Evolutionary conservation across 1,140 invertebrate genomes (phyloP).

Genomic region (Oryzaephilus surinamensis): DNA sequence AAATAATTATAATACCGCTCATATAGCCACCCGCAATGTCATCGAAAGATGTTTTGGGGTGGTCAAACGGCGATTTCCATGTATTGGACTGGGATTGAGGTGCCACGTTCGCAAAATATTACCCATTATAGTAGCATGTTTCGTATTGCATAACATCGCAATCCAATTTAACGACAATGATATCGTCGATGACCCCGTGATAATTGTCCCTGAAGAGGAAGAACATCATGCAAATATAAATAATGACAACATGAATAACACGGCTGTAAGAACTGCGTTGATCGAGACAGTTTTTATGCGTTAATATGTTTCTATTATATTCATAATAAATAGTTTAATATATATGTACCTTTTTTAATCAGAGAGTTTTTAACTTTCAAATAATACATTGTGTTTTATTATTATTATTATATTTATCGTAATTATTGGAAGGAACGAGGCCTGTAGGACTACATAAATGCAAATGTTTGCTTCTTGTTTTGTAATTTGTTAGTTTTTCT

Average conservation of each 20-base stretch:
- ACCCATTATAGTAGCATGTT: slow-evolving; percentile 31
- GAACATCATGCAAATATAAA: no score
- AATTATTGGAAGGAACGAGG: no score
- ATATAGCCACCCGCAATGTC: slow-evolving; percentile 33
- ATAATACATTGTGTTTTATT: no score
- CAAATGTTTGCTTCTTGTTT: no score
- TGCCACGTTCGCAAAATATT: slow-evolving; percentile 23
- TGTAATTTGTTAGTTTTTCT: no score
- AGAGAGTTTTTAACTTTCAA: no score
- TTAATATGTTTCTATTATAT: no score
- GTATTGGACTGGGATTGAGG: slow-evolving; percentile 24
- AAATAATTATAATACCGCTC: slow-evolving; percentile 33
- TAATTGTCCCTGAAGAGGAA: no score
- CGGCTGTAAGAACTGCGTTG: not conserved
- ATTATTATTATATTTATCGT: no score
- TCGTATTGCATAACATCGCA: slow-evolving; percentile 37
- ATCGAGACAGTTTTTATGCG: not conserved
- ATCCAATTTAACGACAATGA: slow-evolving; percentile 12
- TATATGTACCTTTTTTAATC: not conserved
- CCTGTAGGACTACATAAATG: no score
- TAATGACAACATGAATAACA: not conserved
- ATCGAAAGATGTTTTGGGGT: slow-evolving; percentile 36
- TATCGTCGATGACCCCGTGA: no score
- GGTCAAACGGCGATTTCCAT: slow-evolving; percentile 35
- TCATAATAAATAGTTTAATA: no score